Evolutionary conservation across 2,113 vertebrate species (phyloP).

Genomic region (Antennarius striatus): DNA sequence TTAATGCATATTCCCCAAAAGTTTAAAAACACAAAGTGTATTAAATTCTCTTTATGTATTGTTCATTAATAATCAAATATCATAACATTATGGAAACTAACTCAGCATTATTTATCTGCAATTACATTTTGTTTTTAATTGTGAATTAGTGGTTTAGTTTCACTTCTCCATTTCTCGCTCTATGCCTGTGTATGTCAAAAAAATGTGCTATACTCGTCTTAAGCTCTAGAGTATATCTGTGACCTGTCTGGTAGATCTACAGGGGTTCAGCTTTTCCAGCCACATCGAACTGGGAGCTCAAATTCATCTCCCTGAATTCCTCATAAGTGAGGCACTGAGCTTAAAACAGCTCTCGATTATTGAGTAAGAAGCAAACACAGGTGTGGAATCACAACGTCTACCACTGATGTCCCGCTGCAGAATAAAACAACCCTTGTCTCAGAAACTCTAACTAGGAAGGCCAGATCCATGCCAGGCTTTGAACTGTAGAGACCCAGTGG

Average conservation of each 20-base stretch:
- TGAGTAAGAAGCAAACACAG: slow-evolving; percentile 93
- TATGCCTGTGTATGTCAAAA: not conserved
- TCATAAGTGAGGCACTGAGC: slow-evolving; percentile 78
- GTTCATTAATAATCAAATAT: too few species aligned
- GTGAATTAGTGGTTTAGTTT: not conserved
- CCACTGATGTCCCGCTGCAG: slow-evolving; percentile 52
- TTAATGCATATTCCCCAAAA: too few species aligned
- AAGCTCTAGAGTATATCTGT: slow-evolving; percentile 33
- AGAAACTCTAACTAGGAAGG: slow-evolving; percentile 68
- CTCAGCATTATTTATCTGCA: too few species aligned
- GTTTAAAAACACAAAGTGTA: too few species aligned
- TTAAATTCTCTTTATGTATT: too few species aligned
- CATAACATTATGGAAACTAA: too few species aligned
- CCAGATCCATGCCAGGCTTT: slow-evolving; percentile 72
- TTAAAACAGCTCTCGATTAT: slow-evolving; percentile 94
- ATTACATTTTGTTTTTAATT: too few species aligned
- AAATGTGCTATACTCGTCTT: not conserved
- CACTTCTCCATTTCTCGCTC: not conserved
- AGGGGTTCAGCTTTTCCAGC: slow-evolving; percentile 62
- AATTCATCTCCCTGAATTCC: slow-evolving; percentile 55
- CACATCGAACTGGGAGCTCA: slow-evolving; percentile 70
- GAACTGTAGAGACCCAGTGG: slow-evolving; percentile 79
- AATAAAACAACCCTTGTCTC: slow-evolving; percentile 84
- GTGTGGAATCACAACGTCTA: slow-evolving; percentile 83
- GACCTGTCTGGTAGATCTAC: slow-evolving; percentile 46